Evolutionary conservation across 2,797 vertebrate genomes (phyloP), one percentile per base, ranked within the genome.

Genomic region (Rhyacichthys aspro): DNA sequence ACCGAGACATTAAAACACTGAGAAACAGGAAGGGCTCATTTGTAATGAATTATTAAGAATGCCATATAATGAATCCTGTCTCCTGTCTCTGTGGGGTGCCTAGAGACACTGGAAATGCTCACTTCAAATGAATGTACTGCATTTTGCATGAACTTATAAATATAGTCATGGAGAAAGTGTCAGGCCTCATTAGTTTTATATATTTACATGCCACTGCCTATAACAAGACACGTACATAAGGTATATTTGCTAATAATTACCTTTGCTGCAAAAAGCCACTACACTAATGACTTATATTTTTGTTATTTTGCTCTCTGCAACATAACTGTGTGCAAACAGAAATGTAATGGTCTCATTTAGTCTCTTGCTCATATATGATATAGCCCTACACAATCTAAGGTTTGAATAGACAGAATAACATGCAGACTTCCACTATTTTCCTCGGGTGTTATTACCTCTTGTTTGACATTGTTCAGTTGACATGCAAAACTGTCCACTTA

Each of bases 21-120:
- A 83, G 67, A 75, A 75, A 81, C 69, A 77, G 67, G 76, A 79
- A 76, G 61, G 70, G 65, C 74, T 76, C 70, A 50, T 84, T 72
- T 72, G 55, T 64, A 63, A 78, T 91, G 77, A 90, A 92, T 91
- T 89, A 92, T 91, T 90, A 72, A 92, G 69, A 68, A 78, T 58
- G 83, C 84, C 86, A 82, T 78, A 81, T 88, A 79, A 90, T 90
- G 86, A 92, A 86, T 85, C 74, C 79, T 77, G 83, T 79, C 73
- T 84, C 62, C 74, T 64, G 74, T 78, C 77, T 86, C 87, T 55
- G 65, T 44, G 28, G 72, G 83, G 77, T 78, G 83, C 82, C 83
- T 41, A 50, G 77, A 88, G 83, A 85, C 75, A 73, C 45, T n/a
- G 50, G 70, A 81, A 84, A 70, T 76, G 82, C 79, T 88, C 88